Base-by-base conservation (phyloP, 64 coral and sea anemone genomes). In the Acropora yongei region DNA sequence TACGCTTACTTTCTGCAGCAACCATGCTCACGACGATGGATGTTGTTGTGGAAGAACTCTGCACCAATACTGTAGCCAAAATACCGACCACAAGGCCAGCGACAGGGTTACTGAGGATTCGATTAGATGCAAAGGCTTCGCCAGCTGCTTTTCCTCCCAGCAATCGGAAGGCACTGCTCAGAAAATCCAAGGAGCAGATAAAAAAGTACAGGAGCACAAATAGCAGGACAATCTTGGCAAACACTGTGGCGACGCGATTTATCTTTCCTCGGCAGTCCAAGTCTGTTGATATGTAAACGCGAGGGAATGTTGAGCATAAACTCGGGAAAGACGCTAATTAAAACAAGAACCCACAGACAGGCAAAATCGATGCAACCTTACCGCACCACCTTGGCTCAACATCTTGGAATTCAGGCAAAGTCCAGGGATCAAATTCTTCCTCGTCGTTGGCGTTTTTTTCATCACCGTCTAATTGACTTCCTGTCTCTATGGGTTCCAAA, bases 21-120 rank as follows among this genome's bases (percentile, higher is more conserved):
- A 99, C 97, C 97, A 99, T 99, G 74, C 94, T 85, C 14, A 99
- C 97, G 9, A 99, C 94, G 76, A 99, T 96, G 0, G 97, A 99
- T n/a, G 97, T 99, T 53, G 88, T 84, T 18, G 97, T 99, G 9
- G 97, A 99, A 4, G 97, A 99, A 68, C 97, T 99, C 57, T 99
- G 97, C 18, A 99, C 97, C 9, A 99, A 87, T 41, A 99, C 97
- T 4, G 97, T 99, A 8, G 97, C 97, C 47, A 99, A 47, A 39
- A 96, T 57, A 3, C 97, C 97, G 40, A 99, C 96, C 91, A 99
- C 93, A 8, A 99, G 41, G 8, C 97, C 97, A 42, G 97, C 97
- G 1, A 99, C 88, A 44, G 97, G 97, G 67, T 99, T 99, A 1
- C 78, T 63, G 19, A 99, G 73, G 6, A 99, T 79, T n/a, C 82